Evolutionary conservation across 2,888 invertebrate genomes (phyloP).

Genomic region (Ramazzottius varieornatus): DNA sequence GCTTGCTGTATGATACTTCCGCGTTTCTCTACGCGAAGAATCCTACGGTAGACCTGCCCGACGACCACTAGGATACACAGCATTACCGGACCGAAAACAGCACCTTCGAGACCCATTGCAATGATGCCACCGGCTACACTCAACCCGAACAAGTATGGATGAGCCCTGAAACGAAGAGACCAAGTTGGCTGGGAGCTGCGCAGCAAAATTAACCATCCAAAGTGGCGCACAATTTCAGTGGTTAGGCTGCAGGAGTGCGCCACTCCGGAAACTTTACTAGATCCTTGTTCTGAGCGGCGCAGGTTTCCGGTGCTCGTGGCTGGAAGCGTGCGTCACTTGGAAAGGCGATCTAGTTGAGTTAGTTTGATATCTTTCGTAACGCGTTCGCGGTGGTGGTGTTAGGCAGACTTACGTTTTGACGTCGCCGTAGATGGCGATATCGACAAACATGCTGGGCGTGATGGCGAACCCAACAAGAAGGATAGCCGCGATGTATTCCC

Average conservation of each 20-base stretch:
- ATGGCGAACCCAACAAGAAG: conserved; percentile 56
- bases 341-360: too few species aligned
- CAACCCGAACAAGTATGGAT: neutral
- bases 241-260: too few species aligned
- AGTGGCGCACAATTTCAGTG: too few species aligned
- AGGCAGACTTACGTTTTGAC: conserved; percentile 74
- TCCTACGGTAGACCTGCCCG: neutral
- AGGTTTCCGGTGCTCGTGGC: too few species aligned
- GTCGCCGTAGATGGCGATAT: conserved; percentile 82
- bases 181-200: too few species aligned
- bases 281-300: too few species aligned
- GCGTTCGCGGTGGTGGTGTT: too few species aligned
- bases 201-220: too few species aligned
- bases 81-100: neutral
- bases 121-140: neutral
- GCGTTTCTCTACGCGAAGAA: neutral
- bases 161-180: neutral
- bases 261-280: too few species aligned
- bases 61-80: neutral
- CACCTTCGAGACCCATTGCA: conserved; percentile 2
- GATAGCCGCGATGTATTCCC: conserved; percentile 50
- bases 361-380: too few species aligned
- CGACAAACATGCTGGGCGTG: conserved; percentile 66
- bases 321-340: too few species aligned
- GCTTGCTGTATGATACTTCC: neutral